A percentile compares a stretch with the other conserved stretches of the same genome.
Evolutionary conservation across 1,140 invertebrate genomes (phyloP).

Genomic region (Cotesia chilonis): DNA sequence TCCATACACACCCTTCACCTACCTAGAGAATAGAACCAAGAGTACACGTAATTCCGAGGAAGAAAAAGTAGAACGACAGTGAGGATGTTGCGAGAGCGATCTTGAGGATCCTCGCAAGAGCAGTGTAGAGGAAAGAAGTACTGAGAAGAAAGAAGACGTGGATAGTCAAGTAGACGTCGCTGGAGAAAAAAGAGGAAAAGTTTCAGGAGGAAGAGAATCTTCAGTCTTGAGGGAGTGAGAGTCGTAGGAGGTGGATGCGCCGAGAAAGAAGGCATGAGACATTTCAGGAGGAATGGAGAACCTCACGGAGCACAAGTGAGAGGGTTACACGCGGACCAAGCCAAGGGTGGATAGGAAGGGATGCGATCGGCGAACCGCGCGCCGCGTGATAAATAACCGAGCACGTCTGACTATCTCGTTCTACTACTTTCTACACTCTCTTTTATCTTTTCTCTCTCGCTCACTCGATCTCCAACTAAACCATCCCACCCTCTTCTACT

Average conservation of each 20-base stretch:
- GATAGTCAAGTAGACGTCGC: too few relatives aligned
- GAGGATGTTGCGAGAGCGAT: slow-evolving; percentile 7
- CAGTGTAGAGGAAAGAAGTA: too few relatives aligned
- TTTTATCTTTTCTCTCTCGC: slow-evolving; percentile 39
- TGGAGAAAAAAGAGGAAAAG: not conserved
- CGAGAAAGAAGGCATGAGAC: slow-evolving; percentile 15
- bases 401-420: slow-evolving; percentile 38
- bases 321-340: slow-evolving; percentile 28
- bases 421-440: slow-evolving; percentile 1
- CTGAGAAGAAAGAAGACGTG: slow-evolving; percentile 8
- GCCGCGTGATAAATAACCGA: slow-evolving; percentile 61
- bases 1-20: too few relatives aligned
- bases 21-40: not conserved
- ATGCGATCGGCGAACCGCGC: slow-evolving; percentile 55
- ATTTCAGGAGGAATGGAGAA: not conserved
- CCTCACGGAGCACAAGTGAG: slow-evolving; percentile 10
- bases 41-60: not conserved
- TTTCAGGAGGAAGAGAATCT: too few relatives aligned
- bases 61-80: slow-evolving; percentile 13
- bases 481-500: slow-evolving; percentile 17
- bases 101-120: slow-evolving; percentile 10
- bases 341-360: slow-evolving; percentile 41
- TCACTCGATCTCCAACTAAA: slow-evolving; percentile 38
- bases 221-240: not conserved
- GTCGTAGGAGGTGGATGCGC: not conserved